These are phyloP conservation scores for Mythimna albipuncta DNA, from an alignment of 2,888 invertebrate species.

Conservation along the genomic window DNA sequence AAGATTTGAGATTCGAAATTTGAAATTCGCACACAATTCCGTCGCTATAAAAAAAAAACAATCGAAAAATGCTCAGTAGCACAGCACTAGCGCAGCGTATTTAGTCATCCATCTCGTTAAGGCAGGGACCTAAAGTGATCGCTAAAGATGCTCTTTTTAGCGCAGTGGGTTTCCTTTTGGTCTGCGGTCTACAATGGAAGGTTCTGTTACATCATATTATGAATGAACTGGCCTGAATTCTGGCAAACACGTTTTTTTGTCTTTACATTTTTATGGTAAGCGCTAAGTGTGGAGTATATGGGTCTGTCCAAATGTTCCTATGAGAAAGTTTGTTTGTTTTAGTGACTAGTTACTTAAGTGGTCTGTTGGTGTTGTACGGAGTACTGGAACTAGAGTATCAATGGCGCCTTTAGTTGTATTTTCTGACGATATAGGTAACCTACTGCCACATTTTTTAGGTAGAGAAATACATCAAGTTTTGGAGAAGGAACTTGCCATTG, in stretches of 20 bases:
- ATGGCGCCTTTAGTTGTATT: neutral
- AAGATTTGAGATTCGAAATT: too few species aligned
- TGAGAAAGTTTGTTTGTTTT: conserved; percentile 59
- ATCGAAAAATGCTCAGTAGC: conserved; percentile 7
- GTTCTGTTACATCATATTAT: conserved; percentile 75
- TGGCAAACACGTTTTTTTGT: conserved; percentile 60
- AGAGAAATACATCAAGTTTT: too few species aligned
- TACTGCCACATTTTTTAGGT: neutral
- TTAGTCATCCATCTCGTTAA: conserved; percentile 79
- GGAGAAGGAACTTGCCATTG: too few species aligned
- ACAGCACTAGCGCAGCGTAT: conserved; percentile 73
- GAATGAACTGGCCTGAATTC: conserved; percentile 72
- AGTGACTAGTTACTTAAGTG: conserved; percentile 5
- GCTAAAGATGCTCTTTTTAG: conserved; percentile 82
- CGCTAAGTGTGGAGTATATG: conserved; percentile 57
- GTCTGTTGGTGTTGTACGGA: neutral
- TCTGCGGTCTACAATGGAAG: conserved; percentile 73
- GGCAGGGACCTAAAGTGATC: conserved; percentile 79
- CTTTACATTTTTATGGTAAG: conserved; percentile 56
- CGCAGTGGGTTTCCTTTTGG: conserved; percentile 80
- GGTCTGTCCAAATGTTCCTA: conserved; percentile 43
- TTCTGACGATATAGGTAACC: neutral
- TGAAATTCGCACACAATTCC: neutral
- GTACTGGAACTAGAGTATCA: neutral
- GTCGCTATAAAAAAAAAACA: neutral